Evolutionary conservation across 1,140 invertebrate genomes (phyloP), one percentile per base, ranked within the genome.

Genomic region (Diachasma alloeum): DNA sequence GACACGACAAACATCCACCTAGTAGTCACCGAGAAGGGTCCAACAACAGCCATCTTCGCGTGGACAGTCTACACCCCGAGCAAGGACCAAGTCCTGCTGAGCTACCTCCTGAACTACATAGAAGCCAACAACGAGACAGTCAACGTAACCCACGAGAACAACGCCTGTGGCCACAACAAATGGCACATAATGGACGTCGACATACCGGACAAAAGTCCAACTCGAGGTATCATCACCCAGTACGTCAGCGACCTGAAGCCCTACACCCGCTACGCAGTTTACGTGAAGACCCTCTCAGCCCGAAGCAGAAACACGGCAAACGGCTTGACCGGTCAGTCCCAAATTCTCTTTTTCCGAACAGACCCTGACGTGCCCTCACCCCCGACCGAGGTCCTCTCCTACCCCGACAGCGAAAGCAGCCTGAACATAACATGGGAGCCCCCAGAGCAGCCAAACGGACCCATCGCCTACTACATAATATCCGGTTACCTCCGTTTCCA

Each of bases 201-300:
- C 5, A 81, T 84, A 26, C 83, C 84, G 0, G 72, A 68, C 1
- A 67, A 31, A 10, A 74, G 72, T 11, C 53, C 72, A 1, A 8
- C 36, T 22, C 71, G 80, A 19, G 11, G 42, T 0, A 79, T 76
- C 0, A 77, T 87, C 1, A 76, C 80, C 4, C 78, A 86, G 22
- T 70, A 87, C n/a, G 83, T 94, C 22, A 80, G 79, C 10, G 84
- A 90, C 36, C 84, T 95, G 10, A 91, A 92, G 75, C 91, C 93
- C 4, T 94, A 88, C 81, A 93, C 93, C 0, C 89, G 86, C 73
- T 95, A 95, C 84, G 93, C 91, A n/a, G 90, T 91, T 15, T 95
- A 93, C 83, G 91, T 95, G 8, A 91, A 93, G 80, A 93, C 92
- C 0, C 91, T 85, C 66, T 82, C 77, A 24, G 77, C 79, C 0